Base-by-base conservation (phyloP, 2,888 invertebrate species). In the Tholera decimalis region DNA sequence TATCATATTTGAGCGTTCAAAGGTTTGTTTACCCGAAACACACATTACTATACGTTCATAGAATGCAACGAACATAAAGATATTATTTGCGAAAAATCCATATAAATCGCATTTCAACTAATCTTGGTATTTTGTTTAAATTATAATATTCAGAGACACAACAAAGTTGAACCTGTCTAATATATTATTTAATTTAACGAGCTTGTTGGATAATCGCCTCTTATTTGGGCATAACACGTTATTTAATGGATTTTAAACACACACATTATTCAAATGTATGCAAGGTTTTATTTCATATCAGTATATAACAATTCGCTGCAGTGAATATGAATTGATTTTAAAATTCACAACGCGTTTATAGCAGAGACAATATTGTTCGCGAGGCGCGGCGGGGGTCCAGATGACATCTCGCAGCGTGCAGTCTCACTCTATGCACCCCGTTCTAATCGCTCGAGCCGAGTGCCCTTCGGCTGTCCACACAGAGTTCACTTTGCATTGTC, bases 371-470 rank as follows among this genome's bases (percentile, higher is more conserved):
- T 94, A 94, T 94, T 94, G 95, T 95, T 95, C 92, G 89, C 94
- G 88, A 89, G 89, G 86, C 94, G 79, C 95, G 89, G 93, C 92
- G 88, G 95, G 94, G 88, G 89, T 87, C 92, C 86, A 94, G 94
- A 95, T 95, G 95, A 92, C 95, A 95, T 95, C 95, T 94, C 94
- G 86, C 94, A 92, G 93, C 94, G 90, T 93, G 93, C 91, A 92
- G 91, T 89, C 92, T 88, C 88, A 88, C 90, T 90, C 88, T 88
- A 83, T 83, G 87, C 85, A 85, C 87, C 84, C 86, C 85, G 75
- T 81, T 86, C 77, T 78, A 77, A 74, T 70, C 73, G 60, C 67
- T 43, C 54, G 33, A 28, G 61, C 56, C 57, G 44, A 55, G 39
- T 56, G 56, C 60, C 70, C 70, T 72, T 75, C 68, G 62, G 69